A percentile compares a stretch with the other conserved stretches of the same genome.
Evolutionary conservation across 2,888 invertebrate genomes (phyloP).

Genomic region (Apamea sordens): DNA sequence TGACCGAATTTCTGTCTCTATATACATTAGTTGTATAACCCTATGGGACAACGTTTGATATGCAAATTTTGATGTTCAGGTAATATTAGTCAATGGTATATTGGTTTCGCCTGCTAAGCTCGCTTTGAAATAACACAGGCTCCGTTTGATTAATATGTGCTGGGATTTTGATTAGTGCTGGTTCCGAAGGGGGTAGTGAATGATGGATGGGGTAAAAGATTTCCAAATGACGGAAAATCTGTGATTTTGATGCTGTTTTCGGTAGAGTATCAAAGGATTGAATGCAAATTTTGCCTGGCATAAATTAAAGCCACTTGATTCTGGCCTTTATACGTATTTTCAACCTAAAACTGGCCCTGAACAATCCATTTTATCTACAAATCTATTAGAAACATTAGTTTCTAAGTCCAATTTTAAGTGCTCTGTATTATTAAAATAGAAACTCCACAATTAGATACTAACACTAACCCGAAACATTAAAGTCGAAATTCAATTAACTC

Average conservation of each 20-base stretch:
- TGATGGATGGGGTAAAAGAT: conserved; percentile 25
- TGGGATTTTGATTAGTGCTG: conserved; percentile 41
- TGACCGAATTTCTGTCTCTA: conserved; percentile 79
- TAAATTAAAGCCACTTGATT: neutral
- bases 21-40: conserved; percentile 75
- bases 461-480: conserved; percentile 20
- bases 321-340: neutral
- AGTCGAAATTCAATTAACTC: conserved; percentile 41
- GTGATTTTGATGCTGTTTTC: conserved; percentile 9
- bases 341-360: neutral
- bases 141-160: conserved; percentile 65
- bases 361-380: conserved; percentile 4
- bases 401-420: conserved; percentile 40
- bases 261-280: conserved; percentile 3
- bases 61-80: conserved; percentile 85
- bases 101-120: conserved; percentile 76
- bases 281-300: conserved; percentile 9
- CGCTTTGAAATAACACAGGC: conserved; percentile 59
- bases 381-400: conserved; percentile 38
- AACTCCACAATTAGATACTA: conserved; percentile 17
- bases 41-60: conserved; percentile 80
- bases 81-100: conserved; percentile 84
- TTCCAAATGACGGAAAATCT: conserved; percentile 2
- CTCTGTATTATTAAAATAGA: conserved; percentile 39
- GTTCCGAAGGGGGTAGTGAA: conserved; percentile 10